These are phyloP conservation scores for Hesperia comma DNA, from an alignment of 2,888 invertebrate species.

Conservation along the genomic window DNA sequence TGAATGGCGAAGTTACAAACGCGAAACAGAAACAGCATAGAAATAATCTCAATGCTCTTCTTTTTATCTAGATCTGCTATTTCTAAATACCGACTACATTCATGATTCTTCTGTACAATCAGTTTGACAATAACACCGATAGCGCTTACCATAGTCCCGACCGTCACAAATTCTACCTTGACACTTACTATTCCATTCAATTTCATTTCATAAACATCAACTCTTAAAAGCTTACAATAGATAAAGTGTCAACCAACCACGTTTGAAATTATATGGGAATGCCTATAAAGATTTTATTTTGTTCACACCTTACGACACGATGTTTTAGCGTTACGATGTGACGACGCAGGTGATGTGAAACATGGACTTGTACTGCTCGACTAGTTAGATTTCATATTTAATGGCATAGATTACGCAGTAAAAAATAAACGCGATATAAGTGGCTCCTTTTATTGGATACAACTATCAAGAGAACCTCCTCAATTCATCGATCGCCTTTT, in stretches of 20 bases:
- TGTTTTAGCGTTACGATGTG: background rate
- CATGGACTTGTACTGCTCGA: no score
- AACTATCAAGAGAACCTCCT: no score
- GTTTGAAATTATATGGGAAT: constrained; percentile 34
- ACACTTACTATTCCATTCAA: constrained; percentile 38
- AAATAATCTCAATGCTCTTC: constrained; percentile 1
- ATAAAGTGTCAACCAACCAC: constrained; percentile 33
- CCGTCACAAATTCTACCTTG: constrained; percentile 30
- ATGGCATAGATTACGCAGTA: no score
- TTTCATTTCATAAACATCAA: constrained; percentile 39
- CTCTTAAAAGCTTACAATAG: constrained; percentile 33
- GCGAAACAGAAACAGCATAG: constrained; percentile 1
- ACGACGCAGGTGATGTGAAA: background rate
- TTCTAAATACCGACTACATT: constrained; percentile 6
- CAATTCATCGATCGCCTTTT: no score
- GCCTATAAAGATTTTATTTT: constrained; percentile 14
- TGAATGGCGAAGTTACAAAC: background rate
- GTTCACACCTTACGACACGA: constrained; percentile 14
- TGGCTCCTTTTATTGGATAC: no score
- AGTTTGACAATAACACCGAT: constrained; percentile 23
- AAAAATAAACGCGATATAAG: no score
- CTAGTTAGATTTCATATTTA: no score
- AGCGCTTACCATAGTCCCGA: constrained; percentile 6
- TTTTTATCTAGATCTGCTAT: constrained; percentile 11
- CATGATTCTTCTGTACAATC: constrained; percentile 22